These are phyloP conservation scores for Eulimnadia texana DNA, from an alignment of 1,140 invertebrate species.

Conservation along the genomic window DNA sequence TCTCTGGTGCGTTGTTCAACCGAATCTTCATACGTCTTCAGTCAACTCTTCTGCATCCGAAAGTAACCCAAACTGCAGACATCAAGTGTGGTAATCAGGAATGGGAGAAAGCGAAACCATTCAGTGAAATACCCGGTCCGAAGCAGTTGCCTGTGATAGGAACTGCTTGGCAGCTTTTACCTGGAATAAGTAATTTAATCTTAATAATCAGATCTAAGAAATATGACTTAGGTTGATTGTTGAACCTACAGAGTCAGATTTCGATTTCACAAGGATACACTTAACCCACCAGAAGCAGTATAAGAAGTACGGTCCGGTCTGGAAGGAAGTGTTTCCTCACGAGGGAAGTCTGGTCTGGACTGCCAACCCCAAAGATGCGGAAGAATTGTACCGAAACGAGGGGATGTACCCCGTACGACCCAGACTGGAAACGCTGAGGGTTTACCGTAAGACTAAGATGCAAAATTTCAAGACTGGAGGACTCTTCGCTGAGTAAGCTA, in stretches of 20 bases:
- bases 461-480: constrained; percentile 6
- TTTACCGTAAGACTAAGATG: constrained; percentile 1
- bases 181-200: background rate
- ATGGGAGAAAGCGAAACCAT: constrained; percentile 21
- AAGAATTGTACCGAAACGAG: constrained; percentile 23
- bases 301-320: background rate
- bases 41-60: too few species aligned
- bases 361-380: background rate
- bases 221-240: too few species aligned
- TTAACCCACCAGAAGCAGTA: background rate
- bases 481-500: constrained; percentile 1
- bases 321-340: constrained; percentile 7
- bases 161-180: background rate
- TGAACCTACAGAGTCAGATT: background rate
- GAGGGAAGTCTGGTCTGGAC: background rate
- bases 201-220: background rate
- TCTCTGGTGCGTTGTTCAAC: too few species aligned
- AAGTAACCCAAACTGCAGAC: too few species aligned
- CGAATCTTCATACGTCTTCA: too few species aligned
- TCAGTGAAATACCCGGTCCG: constrained; percentile 25
- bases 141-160: constrained; percentile 24
- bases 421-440: constrained; percentile 7
- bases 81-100: constrained; percentile 1
- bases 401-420: constrained; percentile 12
- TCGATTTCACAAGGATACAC: background rate